Conservation (phyloP, 2,888 invertebrate genomes). For the Heterodera filipjevi region DNA sequence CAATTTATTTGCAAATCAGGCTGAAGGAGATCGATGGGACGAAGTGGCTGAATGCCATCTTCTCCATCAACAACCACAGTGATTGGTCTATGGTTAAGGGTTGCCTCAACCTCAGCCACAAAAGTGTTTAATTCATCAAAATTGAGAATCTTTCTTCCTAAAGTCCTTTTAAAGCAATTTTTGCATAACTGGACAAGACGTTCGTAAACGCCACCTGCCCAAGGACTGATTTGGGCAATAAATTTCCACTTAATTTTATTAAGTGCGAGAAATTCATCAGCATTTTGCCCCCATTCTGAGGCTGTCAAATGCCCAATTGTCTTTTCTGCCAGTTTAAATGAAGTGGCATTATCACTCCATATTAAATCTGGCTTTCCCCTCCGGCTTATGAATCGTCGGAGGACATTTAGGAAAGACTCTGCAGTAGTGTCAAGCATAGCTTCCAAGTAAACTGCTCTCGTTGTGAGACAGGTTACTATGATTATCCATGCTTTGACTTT, state of each 20-base stretch:
- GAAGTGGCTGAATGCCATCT: not conserved
- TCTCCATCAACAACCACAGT: not conserved
- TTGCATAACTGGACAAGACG: constrained; percentile 18
- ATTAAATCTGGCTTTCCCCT: not conserved
- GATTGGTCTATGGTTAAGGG: constrained; percentile 28
- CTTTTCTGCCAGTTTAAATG: constrained; percentile 47
- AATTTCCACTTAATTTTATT: not conserved
- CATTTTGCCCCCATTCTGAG: not conserved
- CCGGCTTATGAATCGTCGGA: not conserved
- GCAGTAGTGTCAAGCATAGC: not conserved
- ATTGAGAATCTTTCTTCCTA: constrained; percentile 1
- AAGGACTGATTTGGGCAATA: not conserved
- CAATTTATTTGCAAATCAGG: not conserved
- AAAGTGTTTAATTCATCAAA: constrained; percentile 21
- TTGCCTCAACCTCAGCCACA: constrained; percentile 26
- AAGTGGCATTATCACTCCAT: constrained; percentile 56
- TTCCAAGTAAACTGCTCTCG: constrained; percentile 24
- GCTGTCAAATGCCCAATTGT: not conserved
- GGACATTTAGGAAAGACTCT: not conserved
- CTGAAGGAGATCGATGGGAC: constrained; percentile 25
- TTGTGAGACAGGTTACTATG: constrained; percentile 8
- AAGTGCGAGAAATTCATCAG: not conserved
- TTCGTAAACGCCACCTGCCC: constrained; percentile 28
- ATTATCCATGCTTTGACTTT: constrained; percentile 17
- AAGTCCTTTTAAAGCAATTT: not conserved